Conservation (phyloP, 2,888 invertebrate species). For the Tetheella fluctuosa region DNA sequence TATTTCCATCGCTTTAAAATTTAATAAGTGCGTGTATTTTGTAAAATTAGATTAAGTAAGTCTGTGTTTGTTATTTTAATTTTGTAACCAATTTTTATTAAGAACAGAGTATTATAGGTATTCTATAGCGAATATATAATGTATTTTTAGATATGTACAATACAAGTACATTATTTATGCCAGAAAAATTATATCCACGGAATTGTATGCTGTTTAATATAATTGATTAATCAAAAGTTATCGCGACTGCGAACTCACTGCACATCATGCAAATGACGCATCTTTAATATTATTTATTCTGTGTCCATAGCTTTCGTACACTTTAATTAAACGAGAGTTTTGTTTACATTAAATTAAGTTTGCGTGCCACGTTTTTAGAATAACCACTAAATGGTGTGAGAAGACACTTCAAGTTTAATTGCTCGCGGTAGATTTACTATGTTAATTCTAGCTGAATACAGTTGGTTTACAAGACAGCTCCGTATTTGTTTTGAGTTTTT, state of each 20-base stretch:
- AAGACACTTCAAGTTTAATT: slow-evolving; percentile 9
- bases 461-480: background rate
- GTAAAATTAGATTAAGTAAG: background rate
- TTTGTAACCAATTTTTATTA: background rate
- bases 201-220: no score
- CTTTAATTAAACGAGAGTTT: slow-evolving; percentile 40
- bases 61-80: background rate
- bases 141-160: no score
- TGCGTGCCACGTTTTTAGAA: slow-evolving; percentile 23
- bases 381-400: slow-evolving; percentile 11
- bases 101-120: no score
- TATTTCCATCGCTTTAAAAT: slow-evolving; percentile 6
- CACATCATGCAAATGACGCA: background rate
- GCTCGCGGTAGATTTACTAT: background rate
- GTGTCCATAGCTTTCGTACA: slow-evolving; percentile 26
- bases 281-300: slow-evolving; percentile 17
- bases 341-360: slow-evolving; percentile 38
- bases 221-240: no score
- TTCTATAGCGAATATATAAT: no score
- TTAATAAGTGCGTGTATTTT: background rate
- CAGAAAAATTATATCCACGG: no score
- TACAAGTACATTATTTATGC: no score
- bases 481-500: background rate
- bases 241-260: background rate
- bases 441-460: slow-evolving; percentile 2